Base-by-base conservation (phyloP, 2,888 invertebrate species). In the Anticlea derivata region DNA sequence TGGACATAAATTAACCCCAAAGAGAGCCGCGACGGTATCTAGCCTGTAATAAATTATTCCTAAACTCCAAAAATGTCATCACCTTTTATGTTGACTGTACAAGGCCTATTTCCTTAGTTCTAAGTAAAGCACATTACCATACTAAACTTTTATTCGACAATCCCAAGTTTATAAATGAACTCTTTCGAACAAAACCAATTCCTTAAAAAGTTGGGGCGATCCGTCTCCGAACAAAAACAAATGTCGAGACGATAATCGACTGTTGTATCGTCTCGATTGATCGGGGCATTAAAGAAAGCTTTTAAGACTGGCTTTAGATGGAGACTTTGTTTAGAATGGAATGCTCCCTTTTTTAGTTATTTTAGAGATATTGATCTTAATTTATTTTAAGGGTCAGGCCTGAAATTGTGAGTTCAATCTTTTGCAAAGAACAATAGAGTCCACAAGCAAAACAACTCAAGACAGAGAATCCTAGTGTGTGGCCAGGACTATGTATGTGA, bases 211-310 rank as follows among this genome's bases (percentile, higher is more conserved):
- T 56, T 55, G 41, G 23, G 39, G n/a, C 50, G 45, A 62, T 62
- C 60, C 41, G 40, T 62, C 60, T 62, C 44, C 17, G 35, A 58
- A 56, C 56, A 62, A 61, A 58, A 61, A 61, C 59, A 61, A 61
- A 57, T 55, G 62, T 55, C 51, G 49, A 49, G 48, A 52, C 58
- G 52, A 62, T 62, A 62, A 62, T 62, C 56, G 62, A 58, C 50
- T 49, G 58, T 43, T 61, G 61, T 62, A 60, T 58, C 58, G 48
- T 37, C 55, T 43, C 58, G 58, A 60, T 60, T 56, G 60, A 62
- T 62, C 58, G 58, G 20, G 27, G 41, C 43, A 58, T 61, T 61
- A 58, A 52, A 49, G 44, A 38, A 50, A 57, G 56, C 50, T 50
- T 40, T 48, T 52, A 51, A 57, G 54, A 52, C 40, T 30, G 38